phyloP scores from a whole-genome alignment of 2,797 vertebrate genomes.

The Ceryle rudis region DNA sequence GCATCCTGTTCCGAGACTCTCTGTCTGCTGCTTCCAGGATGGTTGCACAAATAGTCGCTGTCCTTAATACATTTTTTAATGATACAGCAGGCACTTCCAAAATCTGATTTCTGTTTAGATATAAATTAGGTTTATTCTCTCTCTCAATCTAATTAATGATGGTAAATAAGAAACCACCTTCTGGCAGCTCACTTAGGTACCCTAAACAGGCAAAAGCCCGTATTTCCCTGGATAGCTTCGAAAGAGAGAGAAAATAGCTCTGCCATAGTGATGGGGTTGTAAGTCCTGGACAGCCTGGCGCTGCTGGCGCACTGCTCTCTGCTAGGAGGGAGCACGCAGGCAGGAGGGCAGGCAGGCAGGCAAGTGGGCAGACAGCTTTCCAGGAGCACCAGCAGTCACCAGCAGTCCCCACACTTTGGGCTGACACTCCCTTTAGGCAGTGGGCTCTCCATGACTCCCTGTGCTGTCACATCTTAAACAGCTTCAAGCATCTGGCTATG shows the following conservation, averaged over 20 bases:
- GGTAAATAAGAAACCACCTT: neutral
- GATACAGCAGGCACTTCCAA: neutral
- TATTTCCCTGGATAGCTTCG: neutral
- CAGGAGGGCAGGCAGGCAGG: neutral
- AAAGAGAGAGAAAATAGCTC: neutral
- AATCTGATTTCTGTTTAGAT: conserved; percentile 1
- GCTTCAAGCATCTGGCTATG: neutral
- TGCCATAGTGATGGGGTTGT: neutral
- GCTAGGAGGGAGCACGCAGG: neutral
- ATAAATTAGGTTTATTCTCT: neutral
- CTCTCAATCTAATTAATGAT: neutral
- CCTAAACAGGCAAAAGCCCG: neutral
- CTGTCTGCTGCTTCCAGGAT: neutral
- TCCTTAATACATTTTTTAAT: neutral
- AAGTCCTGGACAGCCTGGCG: accelerated
- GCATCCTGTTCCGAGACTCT: neutral
- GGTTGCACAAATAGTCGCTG: neutral
- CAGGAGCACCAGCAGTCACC: neutral
- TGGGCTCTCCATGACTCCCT: neutral
- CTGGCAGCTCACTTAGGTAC: neutral
- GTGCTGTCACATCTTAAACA: neutral
- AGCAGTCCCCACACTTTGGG: accelerated
- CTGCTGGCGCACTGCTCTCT: neutral
- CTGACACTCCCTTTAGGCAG: neutral
- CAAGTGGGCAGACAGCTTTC: neutral